A percentile compares a stretch with the other conserved stretches of the same genome.
Conservation (phyloP, 2,888 invertebrate species). For the Agrochola lychnidis region DNA sequence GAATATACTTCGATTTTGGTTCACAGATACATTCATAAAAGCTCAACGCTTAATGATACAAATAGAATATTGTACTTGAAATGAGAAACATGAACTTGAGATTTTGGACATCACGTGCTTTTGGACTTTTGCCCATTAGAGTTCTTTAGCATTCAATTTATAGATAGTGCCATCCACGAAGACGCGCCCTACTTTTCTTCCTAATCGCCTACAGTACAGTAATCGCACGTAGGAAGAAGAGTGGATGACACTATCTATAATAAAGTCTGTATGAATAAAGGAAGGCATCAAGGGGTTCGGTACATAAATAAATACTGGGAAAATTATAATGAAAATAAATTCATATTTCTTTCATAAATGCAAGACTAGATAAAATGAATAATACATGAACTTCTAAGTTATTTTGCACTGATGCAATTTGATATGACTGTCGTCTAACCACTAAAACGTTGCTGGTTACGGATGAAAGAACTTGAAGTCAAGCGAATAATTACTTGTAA, state of each 20-base stretch:
- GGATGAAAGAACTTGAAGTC: conserved; percentile 1
- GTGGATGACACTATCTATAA: neutral
- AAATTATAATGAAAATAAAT: neutral
- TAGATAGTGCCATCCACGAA: no score
- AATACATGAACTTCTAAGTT: conserved; percentile 2
- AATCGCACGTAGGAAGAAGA: no score
- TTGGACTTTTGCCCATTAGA: neutral
- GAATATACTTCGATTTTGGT: neutral
- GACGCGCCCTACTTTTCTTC: no score
- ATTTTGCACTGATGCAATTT: conserved; percentile 2
- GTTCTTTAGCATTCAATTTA: neutral
- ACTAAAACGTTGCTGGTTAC: neutral
- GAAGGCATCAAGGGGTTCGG: neutral
- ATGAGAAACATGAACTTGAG: conserved; percentile 16
- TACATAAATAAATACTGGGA: neutral
- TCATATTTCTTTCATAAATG: neutral
- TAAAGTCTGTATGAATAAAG: neutral
- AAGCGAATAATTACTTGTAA: conserved; percentile 18
- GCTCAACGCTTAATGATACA: conserved; percentile 4
- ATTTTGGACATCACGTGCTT: conserved; percentile 1
- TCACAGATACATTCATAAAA: conserved; percentile 21
- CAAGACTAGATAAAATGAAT: neutral
- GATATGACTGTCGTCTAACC: neutral
- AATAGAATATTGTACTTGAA: conserved; percentile 7
- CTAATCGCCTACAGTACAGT: no score